Evolutionary conservation across 2,797 vertebrate genomes (phyloP).

Genomic region (Lagocephalus sceleratus): DNA sequence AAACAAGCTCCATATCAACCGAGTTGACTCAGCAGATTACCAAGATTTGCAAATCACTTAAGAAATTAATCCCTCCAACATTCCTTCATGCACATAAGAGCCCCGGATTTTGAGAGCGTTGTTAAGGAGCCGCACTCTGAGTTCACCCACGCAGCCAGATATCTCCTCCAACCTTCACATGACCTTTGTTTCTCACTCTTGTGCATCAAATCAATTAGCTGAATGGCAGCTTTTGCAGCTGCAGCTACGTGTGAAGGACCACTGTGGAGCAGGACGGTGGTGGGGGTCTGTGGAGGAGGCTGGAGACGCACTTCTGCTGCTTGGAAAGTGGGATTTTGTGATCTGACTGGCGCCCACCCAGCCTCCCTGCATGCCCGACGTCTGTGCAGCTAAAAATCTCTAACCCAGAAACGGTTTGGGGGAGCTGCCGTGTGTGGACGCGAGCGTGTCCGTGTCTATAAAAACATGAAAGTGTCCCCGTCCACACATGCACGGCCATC

Average conservation of each 20-base stretch:
- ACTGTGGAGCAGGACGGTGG: background rate
- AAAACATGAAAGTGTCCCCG: conserved; percentile 26
- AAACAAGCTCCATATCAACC: conserved; percentile 45
- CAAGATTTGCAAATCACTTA: conserved; percentile 48
- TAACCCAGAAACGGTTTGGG: conserved; percentile 24
- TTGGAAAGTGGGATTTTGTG: background rate
- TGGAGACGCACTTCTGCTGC: conserved; percentile 3
- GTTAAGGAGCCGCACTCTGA: conserved; percentile 7
- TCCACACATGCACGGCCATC: conserved; percentile 37
- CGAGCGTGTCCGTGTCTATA: conserved; percentile 25
- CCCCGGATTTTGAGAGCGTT: conserved; percentile 15
- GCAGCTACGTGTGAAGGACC: conserved; percentile 4
- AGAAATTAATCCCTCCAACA: conserved; percentile 35
- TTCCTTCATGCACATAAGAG: conserved; percentile 6
- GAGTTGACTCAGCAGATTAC: conserved; percentile 50
- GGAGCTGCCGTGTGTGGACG: conserved; percentile 14
- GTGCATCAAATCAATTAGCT: conserved; percentile 5
- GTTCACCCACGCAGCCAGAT: conserved; percentile 2
- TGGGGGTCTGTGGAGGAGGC: conserved; percentile 7
- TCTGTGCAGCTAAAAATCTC: conserved; percentile 16
- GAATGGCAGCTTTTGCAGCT: background rate
- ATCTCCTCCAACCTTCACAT: conserved; percentile 3
- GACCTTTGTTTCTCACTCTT: background rate
- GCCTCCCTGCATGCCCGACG: conserved; percentile 12
- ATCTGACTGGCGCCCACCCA: conserved; percentile 15